Percentiles rank a stretch among this genome's conserved stretches.
Conservation (phyloP, 2,888 invertebrate genomes). For the Alcis repandata region DNA sequence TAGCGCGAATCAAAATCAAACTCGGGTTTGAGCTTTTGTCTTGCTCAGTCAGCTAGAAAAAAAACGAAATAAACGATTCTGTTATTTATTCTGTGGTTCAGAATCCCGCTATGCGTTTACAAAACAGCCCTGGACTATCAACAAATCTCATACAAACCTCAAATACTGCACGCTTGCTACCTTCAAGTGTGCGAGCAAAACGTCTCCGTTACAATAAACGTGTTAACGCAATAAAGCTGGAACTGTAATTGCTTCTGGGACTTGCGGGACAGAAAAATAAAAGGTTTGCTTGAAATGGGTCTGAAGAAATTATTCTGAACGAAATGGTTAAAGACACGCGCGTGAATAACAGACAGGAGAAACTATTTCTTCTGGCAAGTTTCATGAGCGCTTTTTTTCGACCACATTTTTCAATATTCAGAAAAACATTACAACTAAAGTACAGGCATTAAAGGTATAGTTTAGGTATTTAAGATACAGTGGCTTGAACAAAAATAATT, state of each 20-base stretch:
- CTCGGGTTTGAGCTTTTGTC: too few species aligned
- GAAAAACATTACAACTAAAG: too few species aligned
- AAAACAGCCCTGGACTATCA: too few species aligned
- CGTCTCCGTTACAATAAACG: slow-evolving; percentile 45
- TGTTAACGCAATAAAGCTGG: slow-evolving; percentile 49
- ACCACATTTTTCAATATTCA: background rate
- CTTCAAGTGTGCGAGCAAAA: slow-evolving; percentile 38
- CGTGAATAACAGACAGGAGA: slow-evolving; percentile 1
- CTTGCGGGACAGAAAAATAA: slow-evolving; percentile 41
- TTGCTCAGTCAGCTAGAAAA: too few species aligned
- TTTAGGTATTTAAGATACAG: too few species aligned
- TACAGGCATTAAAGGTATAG: too few species aligned
- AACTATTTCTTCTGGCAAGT: background rate
- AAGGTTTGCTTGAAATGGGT: slow-evolving; percentile 31
- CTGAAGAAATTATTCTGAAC: slow-evolving; percentile 22
- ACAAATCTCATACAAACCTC: slow-evolving; percentile 3
- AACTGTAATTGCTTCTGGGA: slow-evolving; percentile 51
- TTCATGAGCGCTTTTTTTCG: background rate
- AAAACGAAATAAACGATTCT: too few species aligned
- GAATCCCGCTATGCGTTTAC: too few species aligned
- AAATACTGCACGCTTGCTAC: slow-evolving; percentile 3
- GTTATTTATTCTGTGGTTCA: too few species aligned
- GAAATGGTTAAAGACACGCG: slow-evolving; percentile 20
- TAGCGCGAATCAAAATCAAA: too few species aligned
- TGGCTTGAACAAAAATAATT: too few species aligned